phyloP scores from a whole-genome alignment of 2,797 vertebrate species.

The Lophius americanus region DNA sequence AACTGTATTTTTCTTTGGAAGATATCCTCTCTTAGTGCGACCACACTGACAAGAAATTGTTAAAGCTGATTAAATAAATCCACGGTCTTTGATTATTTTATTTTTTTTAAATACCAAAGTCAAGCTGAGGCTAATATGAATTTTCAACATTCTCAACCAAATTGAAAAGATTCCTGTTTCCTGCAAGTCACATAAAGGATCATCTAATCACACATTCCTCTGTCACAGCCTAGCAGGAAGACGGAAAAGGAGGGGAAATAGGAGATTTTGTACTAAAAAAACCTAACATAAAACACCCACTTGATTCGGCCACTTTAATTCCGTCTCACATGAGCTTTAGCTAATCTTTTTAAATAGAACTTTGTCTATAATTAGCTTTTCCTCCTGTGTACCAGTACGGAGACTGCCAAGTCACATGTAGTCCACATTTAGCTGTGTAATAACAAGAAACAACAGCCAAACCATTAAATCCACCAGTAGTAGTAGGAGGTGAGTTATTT shows the following conservation, averaged over 20 bases:
- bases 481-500: too few species aligned
- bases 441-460: too few species aligned
- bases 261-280: background rate
- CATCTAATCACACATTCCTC: background rate
- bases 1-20: too few species aligned
- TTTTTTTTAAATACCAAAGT: background rate
- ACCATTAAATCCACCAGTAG: too few species aligned
- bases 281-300: background rate
- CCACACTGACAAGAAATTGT: too few species aligned
- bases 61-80: background rate
- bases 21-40: too few species aligned
- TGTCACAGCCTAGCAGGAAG: background rate
- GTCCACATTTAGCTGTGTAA: too few species aligned
- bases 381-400: too few species aligned
- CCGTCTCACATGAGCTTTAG: background rate
- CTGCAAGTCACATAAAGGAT: background rate
- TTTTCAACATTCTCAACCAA: background rate
- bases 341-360: background rate
- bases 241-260: background rate
- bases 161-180: background rate
- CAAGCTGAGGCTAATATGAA: background rate
- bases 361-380: too few species aligned
- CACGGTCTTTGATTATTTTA: too few species aligned
- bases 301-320: background rate
- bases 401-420: too few species aligned